Evolutionary conservation across 2,113 vertebrate species (phyloP), one percentile per base, ranked within the genome.

Genomic region (Oncorhynchus clarkii): DNA sequence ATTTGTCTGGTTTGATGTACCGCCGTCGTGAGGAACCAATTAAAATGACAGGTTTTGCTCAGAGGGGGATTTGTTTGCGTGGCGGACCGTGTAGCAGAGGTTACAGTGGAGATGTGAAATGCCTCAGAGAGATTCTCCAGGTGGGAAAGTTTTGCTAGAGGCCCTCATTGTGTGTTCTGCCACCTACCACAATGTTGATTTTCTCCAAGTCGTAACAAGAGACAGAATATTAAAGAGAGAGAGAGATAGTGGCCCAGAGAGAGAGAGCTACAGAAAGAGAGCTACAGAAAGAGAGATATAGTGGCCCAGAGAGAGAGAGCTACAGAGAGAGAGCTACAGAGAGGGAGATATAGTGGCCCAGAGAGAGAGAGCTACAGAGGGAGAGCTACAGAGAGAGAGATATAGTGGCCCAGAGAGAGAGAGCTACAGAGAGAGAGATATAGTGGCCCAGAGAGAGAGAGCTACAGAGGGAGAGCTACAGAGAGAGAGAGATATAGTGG

Each of bases 1-100:
- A 86, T 83, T 81, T 82, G 84, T 84, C 84, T 82, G 71, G 70
- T 76, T 72, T 85, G 81, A 89, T 86, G 85, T 84, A 83, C 67
- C 16, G 60, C 71, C 39, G 18, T 60, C 1, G 70, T 59, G 74
- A 85, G 78, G 76, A 90, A 67, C 90, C 89, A 91, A 89, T 93
- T 91, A 91, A 72, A 88, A 71, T 78, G 85, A 85, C 84, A 79
- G 74, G 62, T 75, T 73, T 39, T 65, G 16, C 5, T 83, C 59
- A 60, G 18, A 45, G 18, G 71, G 27, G 49, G 60, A 14, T 45
- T 13, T 14, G 73, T 85, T 82, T 85, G 84, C 85, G 75, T 73
- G 82, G 70, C 76, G 12, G 14, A 14, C 78, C 77, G 75, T 67
- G 72, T 78, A 75, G 74, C 80, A 84, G 82, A 82, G 84, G 89